Base-by-base conservation (phyloP, 2,888 invertebrate species). In the Leptopilina syphax region DNA sequence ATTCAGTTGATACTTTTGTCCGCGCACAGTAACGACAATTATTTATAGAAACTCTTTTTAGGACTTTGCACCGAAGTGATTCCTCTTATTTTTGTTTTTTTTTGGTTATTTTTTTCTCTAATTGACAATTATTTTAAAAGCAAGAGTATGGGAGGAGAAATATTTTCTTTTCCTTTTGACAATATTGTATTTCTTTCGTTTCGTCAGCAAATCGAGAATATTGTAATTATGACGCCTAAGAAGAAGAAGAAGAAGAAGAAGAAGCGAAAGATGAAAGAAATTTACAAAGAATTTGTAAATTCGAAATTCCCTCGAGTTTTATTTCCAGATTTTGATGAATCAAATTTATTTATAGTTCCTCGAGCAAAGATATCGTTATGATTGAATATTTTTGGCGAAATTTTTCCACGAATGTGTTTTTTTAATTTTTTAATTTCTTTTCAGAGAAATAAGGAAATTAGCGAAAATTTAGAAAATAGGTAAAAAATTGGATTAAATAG, bases 31-130 rank as follows among this genome's bases (percentile, higher is more conserved):
- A 67, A 67, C 67, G 41, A 67, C 18, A 24, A 67, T 67, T 67
- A 67, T 67, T 67, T 67, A 67, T 67, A 67, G 67, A 67, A 67
- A 47, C 44, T 67, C 67, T 67, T 67, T 34, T 67, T 44, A 44
- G 47, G 47, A 67, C 47, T 67, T 44, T 44, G 44, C 67, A 34
- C 65, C 10, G 44, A 47, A 67, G 24, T 67, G 67, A 47, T 18
- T 44, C 44, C 3, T 47, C 18, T 67, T 18, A 18, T 67, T 47
- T 47, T 9, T n/a, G 13, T n/a, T 41, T 41, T 24, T 65, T 65
- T n/a, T 34, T 3, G 8, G 12, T 65, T 41, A 7, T 34, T 4
- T 10, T 9, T 10, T 18, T 67, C 47, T 47, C 7, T 47, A 67
- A 67, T 67, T 18, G 18, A 47, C 44, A 13, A 67, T 67, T n/a